phyloP scores from a whole-genome alignment of 92 coral and sea anemone genomes.

The Bergia sp. region DNA sequence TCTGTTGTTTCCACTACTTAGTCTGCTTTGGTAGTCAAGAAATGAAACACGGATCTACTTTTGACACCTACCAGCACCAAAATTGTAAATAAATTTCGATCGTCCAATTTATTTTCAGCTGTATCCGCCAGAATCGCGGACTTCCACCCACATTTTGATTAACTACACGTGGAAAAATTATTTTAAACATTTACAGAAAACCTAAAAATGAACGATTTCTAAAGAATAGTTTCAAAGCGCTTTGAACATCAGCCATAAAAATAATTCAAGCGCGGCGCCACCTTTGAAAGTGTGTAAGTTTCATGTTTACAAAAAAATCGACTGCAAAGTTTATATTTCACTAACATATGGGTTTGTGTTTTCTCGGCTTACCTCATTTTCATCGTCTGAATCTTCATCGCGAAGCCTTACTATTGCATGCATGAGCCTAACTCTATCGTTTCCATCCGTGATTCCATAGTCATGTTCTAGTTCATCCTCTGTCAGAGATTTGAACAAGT shows the following conservation, averaged over 20 bases:
- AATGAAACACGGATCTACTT: neutral
- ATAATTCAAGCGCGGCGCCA: neutral
- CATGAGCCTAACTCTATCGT: constrained; percentile 82
- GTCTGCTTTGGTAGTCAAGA: neutral
- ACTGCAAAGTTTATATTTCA: constrained; percentile 9
- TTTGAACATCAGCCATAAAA: neutral
- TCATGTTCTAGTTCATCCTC: constrained; percentile 97
- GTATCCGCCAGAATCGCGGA: neutral
- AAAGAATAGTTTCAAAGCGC: neutral
- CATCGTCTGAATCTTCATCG: constrained; percentile 88
- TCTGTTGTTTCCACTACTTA: neutral
- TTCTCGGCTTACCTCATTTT: constrained; percentile 52
- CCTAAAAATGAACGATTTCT: neutral
- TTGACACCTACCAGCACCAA: neutral
- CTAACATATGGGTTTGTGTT: constrained; percentile 12
- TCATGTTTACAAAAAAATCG: constrained; percentile 12
- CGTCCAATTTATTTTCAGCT: neutral
- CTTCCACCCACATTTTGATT: neutral
- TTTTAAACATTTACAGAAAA: neutral
- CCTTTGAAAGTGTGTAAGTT: neutral
- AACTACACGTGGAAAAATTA: neutral
- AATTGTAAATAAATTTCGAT: constrained; percentile 1
- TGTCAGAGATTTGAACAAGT: constrained; percentile 75
- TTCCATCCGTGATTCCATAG: constrained; percentile 76
- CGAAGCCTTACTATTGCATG: constrained; percentile 71